phyloP scores from a whole-genome alignment of 2,113 vertebrate species.

The Condylura cristata region DNA sequence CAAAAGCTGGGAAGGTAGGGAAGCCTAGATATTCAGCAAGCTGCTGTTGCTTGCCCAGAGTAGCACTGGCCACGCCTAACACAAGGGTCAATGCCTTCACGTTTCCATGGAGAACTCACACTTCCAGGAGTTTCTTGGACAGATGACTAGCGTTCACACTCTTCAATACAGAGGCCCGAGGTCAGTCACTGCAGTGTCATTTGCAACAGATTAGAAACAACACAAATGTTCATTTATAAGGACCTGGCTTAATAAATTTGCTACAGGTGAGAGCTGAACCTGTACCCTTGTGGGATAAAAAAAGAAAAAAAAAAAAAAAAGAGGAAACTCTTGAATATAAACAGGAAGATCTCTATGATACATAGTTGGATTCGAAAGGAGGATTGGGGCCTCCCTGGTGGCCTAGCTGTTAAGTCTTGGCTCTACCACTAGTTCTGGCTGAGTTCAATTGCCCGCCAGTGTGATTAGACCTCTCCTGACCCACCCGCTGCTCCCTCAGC shows the following conservation, averaged over 20 bases:
- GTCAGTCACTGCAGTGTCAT: neutral
- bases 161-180: neutral
- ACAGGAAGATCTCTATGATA: neutral
- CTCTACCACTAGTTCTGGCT: no score
- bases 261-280: neutral
- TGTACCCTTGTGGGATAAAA: neutral
- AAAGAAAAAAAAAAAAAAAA: neutral
- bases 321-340: neutral
- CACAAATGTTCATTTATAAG: neutral
- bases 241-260: neutral
- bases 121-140: neutral
- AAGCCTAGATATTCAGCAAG: neutral
- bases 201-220: neutral
- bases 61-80: neutral
- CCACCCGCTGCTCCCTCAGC: no score
- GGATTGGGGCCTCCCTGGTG: neutral
- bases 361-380: neutral
- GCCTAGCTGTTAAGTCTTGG: no score
- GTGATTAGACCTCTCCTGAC: no score
- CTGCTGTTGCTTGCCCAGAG: no score
- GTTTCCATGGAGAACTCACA: neutral
- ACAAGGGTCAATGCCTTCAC: neutral
- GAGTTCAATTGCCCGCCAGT: no score
- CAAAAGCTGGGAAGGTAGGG: neutral
- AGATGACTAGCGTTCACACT: neutral